Evolutionary conservation across 2,888 invertebrate species (phyloP), one percentile per base, ranked within the genome.

Genomic region (Phaedon cochleariae): DNA sequence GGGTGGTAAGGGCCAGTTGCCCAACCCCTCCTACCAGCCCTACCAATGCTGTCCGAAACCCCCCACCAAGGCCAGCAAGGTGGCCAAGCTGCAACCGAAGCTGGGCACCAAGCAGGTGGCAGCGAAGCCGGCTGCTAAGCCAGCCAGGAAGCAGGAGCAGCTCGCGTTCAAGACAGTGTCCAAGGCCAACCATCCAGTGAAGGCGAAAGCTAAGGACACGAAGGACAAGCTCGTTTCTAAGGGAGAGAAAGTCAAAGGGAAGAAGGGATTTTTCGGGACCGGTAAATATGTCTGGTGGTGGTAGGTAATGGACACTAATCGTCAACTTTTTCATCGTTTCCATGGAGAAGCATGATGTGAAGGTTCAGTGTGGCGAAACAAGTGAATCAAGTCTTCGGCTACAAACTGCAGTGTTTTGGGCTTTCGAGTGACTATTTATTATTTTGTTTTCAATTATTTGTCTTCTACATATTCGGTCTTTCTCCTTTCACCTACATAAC

Each of bases 21-120:
- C 90, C 85, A 89, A 89, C 86, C 87, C 88, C 86, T 89, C 92
- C 81, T 93, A 92, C 87, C 92, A 92, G 90, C 92, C 94, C 84
- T 95, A 92, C 90, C 94, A 94, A 88, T 94, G 94, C 90, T 95
- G 94, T 89, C 94, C 94, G 85, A 91, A 91, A 85, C 92, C 92
- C 88, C 89, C 91, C 84, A 89, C 89, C 84, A 90, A 89, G 84
- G 88, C 90, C 82, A 91, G 91, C 79, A 92, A 92, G 88, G 89
- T 92, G 84, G 91, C 92, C 85, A 93, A 92, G 87, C 89, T 89
- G 85, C 89, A 88, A 79, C 83, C 84, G n/a, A 65, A 65, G 51
- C 18, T 51, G 51, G 51, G 22, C 41, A 26, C 41, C 54, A 64
- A 49, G 49, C 60, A 62, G 17, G 69, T 67, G 15, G 22, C 64